Percentiles rank a stretch among this genome's conserved stretches.
Conservation (phyloP, 2,113 vertebrate genomes). For the Corythornis cristatus region DNA sequence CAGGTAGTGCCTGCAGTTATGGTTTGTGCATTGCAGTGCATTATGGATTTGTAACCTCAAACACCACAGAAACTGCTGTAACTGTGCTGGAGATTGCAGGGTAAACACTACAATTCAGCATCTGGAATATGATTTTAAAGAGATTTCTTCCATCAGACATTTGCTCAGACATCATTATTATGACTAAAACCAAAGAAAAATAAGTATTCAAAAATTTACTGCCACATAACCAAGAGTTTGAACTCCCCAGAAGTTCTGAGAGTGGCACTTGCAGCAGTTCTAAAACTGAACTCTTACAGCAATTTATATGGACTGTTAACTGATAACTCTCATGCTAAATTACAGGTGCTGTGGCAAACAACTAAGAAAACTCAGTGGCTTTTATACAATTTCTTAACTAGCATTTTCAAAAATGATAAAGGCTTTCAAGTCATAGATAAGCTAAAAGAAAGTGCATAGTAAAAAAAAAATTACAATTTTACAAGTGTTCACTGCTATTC, state of each 20-base stretch:
- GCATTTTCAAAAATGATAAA: neutral
- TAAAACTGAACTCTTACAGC: neutral
- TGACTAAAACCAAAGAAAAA: neutral
- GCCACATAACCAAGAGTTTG: neutral
- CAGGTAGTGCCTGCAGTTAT: neutral
- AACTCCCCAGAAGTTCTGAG: neutral
- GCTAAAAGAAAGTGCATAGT: neutral
- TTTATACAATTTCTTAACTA: neutral
- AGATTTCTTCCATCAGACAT: slow-evolving; percentile 27
- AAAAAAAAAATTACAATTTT: neutral
- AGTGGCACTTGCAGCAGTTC: neutral
- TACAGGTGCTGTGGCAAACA: neutral
- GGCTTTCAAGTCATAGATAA: neutral
- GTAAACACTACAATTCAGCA: neutral
- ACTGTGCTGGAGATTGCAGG: neutral
- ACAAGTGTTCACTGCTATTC: neutral
- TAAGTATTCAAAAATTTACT: neutral
- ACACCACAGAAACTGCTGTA: neutral
- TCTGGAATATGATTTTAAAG: neutral
- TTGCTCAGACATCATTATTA: slow-evolving; percentile 39
- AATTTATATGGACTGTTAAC: neutral
- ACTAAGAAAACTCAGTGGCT: neutral
- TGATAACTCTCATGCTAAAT: neutral
- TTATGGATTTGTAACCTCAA: neutral
- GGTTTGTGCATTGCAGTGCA: neutral